These are phyloP conservation scores for Drosophila prosaltans DNA, from an alignment of 1,140 invertebrate genomes.

Conservation along the genomic window DNA sequence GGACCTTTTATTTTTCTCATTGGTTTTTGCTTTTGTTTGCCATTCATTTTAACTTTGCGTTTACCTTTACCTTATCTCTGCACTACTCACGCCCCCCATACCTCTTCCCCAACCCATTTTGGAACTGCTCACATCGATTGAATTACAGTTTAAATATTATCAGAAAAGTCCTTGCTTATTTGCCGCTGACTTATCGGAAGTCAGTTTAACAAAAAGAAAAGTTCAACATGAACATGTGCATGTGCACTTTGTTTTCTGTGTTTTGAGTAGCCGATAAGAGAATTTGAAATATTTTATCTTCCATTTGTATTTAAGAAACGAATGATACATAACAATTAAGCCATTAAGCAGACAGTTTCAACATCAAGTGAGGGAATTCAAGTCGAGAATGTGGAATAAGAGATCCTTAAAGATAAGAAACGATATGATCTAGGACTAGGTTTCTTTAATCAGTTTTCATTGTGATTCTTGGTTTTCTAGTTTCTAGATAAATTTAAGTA, in stretches of 20 bases:
- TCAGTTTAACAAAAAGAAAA: background rate
- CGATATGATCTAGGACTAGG: no score
- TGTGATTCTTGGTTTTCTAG: no score
- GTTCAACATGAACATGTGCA: background rate
- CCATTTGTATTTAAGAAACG: no score
- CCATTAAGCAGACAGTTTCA: no score
- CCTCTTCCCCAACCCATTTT: background rate
- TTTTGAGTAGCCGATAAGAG: background rate
- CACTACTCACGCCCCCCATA: background rate
- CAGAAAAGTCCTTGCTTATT: conserved; percentile 44
- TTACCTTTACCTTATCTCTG: conserved; percentile 6
- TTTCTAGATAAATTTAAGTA: no score
- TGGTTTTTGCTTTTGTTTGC: conserved; percentile 34
- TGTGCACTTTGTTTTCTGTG: background rate
- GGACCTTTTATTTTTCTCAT: conserved; percentile 42
- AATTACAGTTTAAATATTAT: conserved; percentile 77
- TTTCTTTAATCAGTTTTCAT: no score
- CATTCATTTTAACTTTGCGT: conserved; percentile 36
- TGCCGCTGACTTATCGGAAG: conserved; percentile 30
- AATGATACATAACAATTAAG: no score
- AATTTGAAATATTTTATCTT: background rate
- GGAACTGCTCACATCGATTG: conserved; percentile 51
- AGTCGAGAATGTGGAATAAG: no score
- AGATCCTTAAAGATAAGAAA: no score
- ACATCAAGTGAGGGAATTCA: no score